Conservation (phyloP, 2,797 vertebrate genomes). For the Tenualosa ilisha region DNA sequence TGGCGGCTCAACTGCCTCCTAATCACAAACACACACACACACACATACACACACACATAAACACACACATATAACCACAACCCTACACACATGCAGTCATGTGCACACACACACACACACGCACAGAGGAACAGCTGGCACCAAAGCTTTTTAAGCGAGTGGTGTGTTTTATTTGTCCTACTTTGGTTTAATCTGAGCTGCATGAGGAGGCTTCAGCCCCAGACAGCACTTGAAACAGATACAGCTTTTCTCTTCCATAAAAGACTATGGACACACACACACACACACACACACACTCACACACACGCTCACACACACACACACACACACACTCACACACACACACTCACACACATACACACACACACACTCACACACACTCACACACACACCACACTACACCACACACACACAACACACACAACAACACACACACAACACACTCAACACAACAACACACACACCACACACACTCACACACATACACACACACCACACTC, state of each 20-base stretch:
- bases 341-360: no score
- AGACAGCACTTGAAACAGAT: constrained; percentile 58
- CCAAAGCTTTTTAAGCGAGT: constrained; percentile 74
- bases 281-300: no score
- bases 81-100: no score
- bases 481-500: neutral
- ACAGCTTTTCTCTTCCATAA: constrained; percentile 43
- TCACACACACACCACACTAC: neutral
- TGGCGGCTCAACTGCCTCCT: neutral
- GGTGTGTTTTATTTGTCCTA: constrained; percentile 79
- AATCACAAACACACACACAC: constrained; percentile 26
- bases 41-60: constrained; percentile 53
- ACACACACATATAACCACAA: constrained; percentile 50
- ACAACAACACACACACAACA: neutral
- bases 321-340: no score
- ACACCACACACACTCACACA: neutral
- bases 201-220: constrained; percentile 56
- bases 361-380: neutral
- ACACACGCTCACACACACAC: no score
- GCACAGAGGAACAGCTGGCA: constrained; percentile 75
- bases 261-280: neutral
- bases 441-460: neutral
- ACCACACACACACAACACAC: neutral
- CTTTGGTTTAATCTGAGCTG: constrained; percentile 76
- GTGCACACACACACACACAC: constrained; percentile 53